phyloP scores from a whole-genome alignment of 30 jellyfish, hydroid and myxozoan genomes.

The Aurelia sp. region DNA sequence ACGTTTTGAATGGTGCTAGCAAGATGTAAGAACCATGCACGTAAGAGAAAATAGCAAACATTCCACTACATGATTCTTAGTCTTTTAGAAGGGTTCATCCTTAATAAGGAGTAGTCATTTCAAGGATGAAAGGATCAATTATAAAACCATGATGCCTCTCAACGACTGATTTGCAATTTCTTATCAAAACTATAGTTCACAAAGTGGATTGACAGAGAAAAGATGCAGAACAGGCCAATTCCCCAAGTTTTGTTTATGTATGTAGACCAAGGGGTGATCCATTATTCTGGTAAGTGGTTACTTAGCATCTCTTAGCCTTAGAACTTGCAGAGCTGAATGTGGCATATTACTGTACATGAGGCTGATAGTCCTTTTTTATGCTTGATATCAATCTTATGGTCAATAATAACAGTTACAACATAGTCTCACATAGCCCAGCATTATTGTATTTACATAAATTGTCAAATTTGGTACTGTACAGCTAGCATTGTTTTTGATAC shows the following conservation, averaged over 20 bases:
- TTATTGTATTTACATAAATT: too few species aligned
- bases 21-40: too few species aligned
- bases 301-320: background rate
- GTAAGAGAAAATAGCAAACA: too few species aligned
- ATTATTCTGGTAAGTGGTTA: conserved; percentile 2
- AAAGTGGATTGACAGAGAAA: conserved; percentile 11
- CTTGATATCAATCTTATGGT: background rate
- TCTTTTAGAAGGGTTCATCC: too few species aligned
- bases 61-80: background rate
- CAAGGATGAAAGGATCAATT: background rate
- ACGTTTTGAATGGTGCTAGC: too few species aligned
- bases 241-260: conserved; percentile 7
- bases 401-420: background rate
- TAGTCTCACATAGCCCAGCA: too few species aligned
- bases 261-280: conserved; percentile 8
- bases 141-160: background rate
- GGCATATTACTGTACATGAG: background rate
- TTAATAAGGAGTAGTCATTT: too few species aligned
- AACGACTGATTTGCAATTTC: background rate
- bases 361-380: background rate
- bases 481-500: too few species aligned
- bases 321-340: background rate
- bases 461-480: too few species aligned
- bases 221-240: conserved; percentile 11
- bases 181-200: background rate